Percentiles rank a stretch among this genome's conserved stretches.
Conservation (phyloP, 53 echinoderm and acorn worm species). For the Glandiceps talaboti region DNA sequence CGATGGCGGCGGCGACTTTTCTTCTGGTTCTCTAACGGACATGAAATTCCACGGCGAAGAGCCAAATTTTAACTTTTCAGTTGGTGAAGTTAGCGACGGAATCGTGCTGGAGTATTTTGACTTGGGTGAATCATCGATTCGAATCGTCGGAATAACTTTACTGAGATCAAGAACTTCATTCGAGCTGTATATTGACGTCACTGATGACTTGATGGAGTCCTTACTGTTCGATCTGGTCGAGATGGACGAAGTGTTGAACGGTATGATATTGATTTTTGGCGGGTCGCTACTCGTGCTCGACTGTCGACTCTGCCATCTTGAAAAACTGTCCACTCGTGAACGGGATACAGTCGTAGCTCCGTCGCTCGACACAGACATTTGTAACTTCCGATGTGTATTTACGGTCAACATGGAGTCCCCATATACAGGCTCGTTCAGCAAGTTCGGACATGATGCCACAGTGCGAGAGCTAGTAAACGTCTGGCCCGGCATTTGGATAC, state of each 20-base stretch:
- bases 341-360: neutral
- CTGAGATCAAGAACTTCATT: slow-evolving; percentile 75
- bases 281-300: neutral
- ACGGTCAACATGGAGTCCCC: neutral
- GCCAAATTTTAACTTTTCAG: neutral
- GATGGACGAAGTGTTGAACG: neutral
- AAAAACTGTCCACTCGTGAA: neutral
- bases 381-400: neutral
- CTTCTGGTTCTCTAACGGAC: neutral
- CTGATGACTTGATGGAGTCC: neutral
- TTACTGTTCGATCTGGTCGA: neutral
- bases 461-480: neutral
- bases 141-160: slow-evolving; percentile 79
- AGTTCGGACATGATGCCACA: neutral
- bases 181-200: neutral
- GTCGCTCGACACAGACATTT: neutral
- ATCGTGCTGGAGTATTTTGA: neutral
- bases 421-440: neutral
- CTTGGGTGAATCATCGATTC: slow-evolving; percentile 33
- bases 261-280: neutral
- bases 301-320: neutral
- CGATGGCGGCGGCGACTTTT: neutral
- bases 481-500: neutral
- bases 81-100: neutral
- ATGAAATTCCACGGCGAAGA: neutral